A percentile compares a stretch with the other conserved stretches of the same genome.
Evolutionary conservation across 2,888 invertebrate species (phyloP).

Genomic region (Torymus aiolomorphi): DNA sequence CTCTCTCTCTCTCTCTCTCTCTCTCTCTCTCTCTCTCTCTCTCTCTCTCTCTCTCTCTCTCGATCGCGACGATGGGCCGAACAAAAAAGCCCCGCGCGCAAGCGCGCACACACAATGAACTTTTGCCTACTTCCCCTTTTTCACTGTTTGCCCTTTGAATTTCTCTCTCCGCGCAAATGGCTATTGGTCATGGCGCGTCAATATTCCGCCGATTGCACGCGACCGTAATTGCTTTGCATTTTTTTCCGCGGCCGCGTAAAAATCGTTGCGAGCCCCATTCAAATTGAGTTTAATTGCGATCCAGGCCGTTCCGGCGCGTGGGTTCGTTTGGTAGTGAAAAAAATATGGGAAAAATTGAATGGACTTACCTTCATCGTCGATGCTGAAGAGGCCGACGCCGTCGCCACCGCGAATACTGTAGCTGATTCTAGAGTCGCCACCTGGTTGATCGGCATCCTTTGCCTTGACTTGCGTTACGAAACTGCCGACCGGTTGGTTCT

Average conservation of each 20-base stretch:
- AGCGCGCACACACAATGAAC: slow-evolving; percentile 35
- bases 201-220: slow-evolving; percentile 26
- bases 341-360: not conserved
- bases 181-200: slow-evolving; percentile 7
- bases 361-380: slow-evolving; percentile 89
- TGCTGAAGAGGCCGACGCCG: slow-evolving; percentile 93
- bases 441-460: slow-evolving; percentile 86
- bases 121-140: slow-evolving; percentile 45
- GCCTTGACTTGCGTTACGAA: slow-evolving; percentile 88
- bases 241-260: slow-evolving; percentile 3
- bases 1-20: slow-evolving; percentile 5
- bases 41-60: slow-evolving; percentile 9
- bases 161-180: slow-evolving; percentile 9
- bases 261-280: not conserved
- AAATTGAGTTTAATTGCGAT: slow-evolving; percentile 17
- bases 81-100: slow-evolving; percentile 18
- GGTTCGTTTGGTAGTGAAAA: not conserved
- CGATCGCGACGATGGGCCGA: slow-evolving; percentile 19
- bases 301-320: no score
- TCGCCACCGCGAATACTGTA: slow-evolving; percentile 93
- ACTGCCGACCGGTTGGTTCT: slow-evolving; percentile 88
- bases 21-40: slow-evolving; percentile 7
- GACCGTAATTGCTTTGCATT: slow-evolving; percentile 23
- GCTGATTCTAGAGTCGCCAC: slow-evolving; percentile 87
- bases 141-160: slow-evolving; percentile 41